Evolutionary conservation across 2,113 vertebrate species (phyloP).

Genomic region (Trichomycterus rosablanca): DNA sequence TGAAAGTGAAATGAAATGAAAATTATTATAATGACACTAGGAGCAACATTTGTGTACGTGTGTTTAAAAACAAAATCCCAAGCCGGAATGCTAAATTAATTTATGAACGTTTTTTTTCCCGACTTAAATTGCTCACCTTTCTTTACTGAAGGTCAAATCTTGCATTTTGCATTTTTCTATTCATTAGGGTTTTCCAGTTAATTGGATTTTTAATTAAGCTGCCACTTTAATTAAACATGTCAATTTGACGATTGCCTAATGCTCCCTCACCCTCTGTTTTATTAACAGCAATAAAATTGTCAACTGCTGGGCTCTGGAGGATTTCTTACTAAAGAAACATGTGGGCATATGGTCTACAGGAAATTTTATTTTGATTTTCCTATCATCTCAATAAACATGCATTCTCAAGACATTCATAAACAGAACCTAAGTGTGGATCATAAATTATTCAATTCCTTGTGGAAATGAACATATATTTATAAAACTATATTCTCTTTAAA

Average conservation of each 20-base stretch:
- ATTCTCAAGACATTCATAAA: slow-evolving; percentile 15
- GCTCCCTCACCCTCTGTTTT: slow-evolving; percentile 53
- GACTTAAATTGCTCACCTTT: slow-evolving; percentile 36
- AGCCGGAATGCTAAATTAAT: slow-evolving; percentile 42
- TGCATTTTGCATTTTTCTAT: slow-evolving; percentile 54
- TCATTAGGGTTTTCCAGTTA: slow-evolving; percentile 60
- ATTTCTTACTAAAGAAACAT: slow-evolving; percentile 55
- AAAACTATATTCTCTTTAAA: background rate
- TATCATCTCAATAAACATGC: slow-evolving; percentile 24
- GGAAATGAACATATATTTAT: slow-evolving; percentile 8
- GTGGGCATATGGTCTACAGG: slow-evolving; percentile 42
- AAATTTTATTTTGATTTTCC: slow-evolving; percentile 46
- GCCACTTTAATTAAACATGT: slow-evolving; percentile 66
- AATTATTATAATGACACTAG: too few species aligned
- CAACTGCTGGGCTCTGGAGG: slow-evolving; percentile 48
- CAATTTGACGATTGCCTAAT: slow-evolving; percentile 57
- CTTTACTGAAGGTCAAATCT: slow-evolving; percentile 60
- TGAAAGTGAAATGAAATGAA: too few species aligned
- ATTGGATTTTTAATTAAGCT: slow-evolving; percentile 70
- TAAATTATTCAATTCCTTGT: slow-evolving; percentile 21
- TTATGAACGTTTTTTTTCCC: slow-evolving; percentile 34
- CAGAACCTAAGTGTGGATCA: slow-evolving; percentile 4
- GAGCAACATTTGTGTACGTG: too few species aligned
- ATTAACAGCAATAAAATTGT: slow-evolving; percentile 64
- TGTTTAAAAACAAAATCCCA: too few species aligned